phyloP scores from a whole-genome alignment of 2,888 invertebrate genomes.

The Nycteola revayana region DNA sequence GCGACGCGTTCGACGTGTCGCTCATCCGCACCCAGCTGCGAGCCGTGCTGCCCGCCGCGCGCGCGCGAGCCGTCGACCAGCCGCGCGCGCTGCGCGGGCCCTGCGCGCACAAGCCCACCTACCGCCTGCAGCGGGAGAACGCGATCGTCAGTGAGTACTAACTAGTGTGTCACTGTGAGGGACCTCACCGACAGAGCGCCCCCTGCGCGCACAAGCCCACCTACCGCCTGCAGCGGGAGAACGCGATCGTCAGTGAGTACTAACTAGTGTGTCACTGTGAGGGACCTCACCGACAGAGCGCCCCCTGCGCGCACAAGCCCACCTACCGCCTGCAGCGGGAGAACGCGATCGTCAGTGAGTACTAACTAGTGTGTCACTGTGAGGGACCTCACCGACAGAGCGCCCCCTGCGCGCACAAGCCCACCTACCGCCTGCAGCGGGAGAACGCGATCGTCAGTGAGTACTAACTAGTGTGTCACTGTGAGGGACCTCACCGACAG shows the following conservation, averaged over 20 bases:
- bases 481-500: no score
- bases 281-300: neutral
- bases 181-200: constrained; percentile 11
- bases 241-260: constrained; percentile 82
- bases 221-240: constrained; percentile 87
- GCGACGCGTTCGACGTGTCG: constrained; percentile 90
- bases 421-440: neutral
- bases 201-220: constrained; percentile 86
- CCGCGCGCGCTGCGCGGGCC: constrained; percentile 28
- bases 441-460: constrained; percentile 1
- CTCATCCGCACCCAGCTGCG: constrained; percentile 88
- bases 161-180: neutral
- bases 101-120: constrained; percentile 87
- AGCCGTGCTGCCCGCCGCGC: constrained; percentile 83
- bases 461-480: no score
- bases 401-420: neutral
- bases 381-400: neutral
- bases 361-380: no score
- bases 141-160: constrained; percentile 82
- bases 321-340: neutral
- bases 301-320: neutral
- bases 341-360: constrained; percentile 2
- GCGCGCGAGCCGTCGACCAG: neutral
- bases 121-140: constrained; percentile 85
- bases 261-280: neutral